These are phyloP conservation scores for Poecilus cupreus DNA, from an alignment of 2,888 invertebrate genomes.

Conservation along the genomic window DNA sequence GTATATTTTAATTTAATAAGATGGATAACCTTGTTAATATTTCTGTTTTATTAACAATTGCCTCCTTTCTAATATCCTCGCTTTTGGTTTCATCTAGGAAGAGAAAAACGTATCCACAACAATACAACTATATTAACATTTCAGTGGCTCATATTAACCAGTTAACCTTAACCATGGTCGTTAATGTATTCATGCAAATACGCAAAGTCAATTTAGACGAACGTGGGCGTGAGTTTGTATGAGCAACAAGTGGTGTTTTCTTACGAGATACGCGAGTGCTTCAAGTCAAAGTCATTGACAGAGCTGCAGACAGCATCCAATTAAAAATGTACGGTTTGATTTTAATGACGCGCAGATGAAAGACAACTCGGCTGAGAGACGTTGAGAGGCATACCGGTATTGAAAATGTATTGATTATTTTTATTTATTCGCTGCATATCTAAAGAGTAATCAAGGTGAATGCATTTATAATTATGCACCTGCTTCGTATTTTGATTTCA, in stretches of 20 bases:
- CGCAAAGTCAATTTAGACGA: conserved; percentile 35
- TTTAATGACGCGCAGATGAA: conserved; percentile 39
- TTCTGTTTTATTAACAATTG: no score
- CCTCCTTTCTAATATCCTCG: no score
- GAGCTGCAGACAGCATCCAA: conserved; percentile 52
- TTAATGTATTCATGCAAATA: conserved; percentile 55
- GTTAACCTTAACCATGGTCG: conserved; percentile 50
- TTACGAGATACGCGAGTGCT: conserved; percentile 15
- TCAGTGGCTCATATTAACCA: neutral
- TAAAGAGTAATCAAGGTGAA: conserved; percentile 26
- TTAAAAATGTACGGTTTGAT: conserved; percentile 49
- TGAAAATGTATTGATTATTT: conserved; percentile 40
- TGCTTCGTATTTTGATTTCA: neutral
- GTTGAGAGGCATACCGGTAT: conserved; percentile 24
- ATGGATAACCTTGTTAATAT: no score
- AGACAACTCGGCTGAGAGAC: conserved; percentile 13
- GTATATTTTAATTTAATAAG: no score
- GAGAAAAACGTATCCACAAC: no score
- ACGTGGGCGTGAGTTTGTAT: conserved; percentile 40
- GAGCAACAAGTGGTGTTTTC: conserved; percentile 18
- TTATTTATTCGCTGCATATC: conserved; percentile 34
- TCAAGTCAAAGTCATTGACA: conserved; percentile 43
- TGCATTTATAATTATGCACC: conserved; percentile 32
- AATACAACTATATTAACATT: no score
- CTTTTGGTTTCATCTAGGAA: no score